phyloP scores from a whole-genome alignment of 2,113 vertebrate genomes.

The Hypanus sabinus region DNA sequence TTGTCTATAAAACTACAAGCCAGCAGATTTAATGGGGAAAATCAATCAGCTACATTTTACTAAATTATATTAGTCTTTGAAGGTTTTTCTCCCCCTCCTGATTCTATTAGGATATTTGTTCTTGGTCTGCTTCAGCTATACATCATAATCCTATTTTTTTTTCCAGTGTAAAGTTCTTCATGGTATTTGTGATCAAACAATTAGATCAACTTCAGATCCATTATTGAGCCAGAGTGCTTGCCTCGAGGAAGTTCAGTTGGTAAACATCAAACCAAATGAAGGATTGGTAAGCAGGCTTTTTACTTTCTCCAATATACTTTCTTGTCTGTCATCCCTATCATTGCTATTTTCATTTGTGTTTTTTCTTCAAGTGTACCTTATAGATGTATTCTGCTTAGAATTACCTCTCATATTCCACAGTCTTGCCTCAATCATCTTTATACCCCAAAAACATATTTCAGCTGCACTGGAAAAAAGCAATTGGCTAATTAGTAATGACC shows the following conservation, averaged over 20 bases:
- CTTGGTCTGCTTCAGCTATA: not conserved
- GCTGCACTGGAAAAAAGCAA: not conserved
- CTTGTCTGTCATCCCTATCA: not conserved
- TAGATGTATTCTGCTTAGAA: not conserved
- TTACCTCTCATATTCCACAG: not conserved
- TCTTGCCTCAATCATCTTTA: too few species aligned
- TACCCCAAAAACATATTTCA: not conserved
- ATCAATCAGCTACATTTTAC: too few species aligned
- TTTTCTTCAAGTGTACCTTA: not conserved
- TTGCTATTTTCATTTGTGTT: not conserved
- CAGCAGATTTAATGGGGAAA: not conserved
- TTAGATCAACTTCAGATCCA: conserved; percentile 67
- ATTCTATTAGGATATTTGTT: not conserved
- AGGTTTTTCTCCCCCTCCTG: too few species aligned
- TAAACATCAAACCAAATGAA: conserved; percentile 73
- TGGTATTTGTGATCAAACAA: conserved; percentile 79
- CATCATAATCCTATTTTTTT: not conserved
- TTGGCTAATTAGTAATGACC: not conserved
- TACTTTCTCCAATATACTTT: not conserved
- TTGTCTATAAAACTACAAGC: not conserved
- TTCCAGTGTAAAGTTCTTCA: conserved; percentile 79
- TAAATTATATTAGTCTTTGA: too few species aligned
- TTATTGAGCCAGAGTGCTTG: conserved; percentile 67
- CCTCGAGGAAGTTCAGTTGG: conserved; percentile 80
- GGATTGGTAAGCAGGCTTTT: conserved; percentile 73